phyloP scores from a whole-genome alignment of 2,797 vertebrate genomes.

The Megalops cyprinoides region DNA sequence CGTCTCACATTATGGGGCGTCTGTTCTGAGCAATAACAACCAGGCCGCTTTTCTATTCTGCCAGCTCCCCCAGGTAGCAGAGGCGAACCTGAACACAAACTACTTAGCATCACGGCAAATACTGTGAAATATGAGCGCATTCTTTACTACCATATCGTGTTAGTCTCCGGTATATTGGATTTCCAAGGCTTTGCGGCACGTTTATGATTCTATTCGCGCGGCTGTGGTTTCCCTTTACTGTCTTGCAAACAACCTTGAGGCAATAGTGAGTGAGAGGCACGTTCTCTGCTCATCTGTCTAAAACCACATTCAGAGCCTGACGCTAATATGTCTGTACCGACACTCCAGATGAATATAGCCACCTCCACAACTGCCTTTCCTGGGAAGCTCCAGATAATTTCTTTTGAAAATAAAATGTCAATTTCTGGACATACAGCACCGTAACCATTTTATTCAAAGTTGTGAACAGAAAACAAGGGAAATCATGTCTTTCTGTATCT shows the following conservation, averaged over 20 bases:
- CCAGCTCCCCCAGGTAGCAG: background rate
- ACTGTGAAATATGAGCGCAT: background rate
- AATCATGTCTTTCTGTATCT: background rate
- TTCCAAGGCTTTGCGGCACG: background rate
- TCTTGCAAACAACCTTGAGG: constrained; percentile 10
- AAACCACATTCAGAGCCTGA: background rate
- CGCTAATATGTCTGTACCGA: background rate
- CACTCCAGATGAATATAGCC: background rate
- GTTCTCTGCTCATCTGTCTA: background rate
- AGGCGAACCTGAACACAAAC: background rate
- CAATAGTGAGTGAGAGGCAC: background rate
- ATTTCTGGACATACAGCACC: no score
- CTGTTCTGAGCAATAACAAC: no score
- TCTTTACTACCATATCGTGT: background rate
- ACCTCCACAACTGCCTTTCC: background rate
- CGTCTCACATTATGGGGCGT: no score
- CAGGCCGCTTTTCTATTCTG: no score
- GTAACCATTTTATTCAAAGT: no score
- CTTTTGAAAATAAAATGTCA: background rate
- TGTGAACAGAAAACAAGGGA: background rate
- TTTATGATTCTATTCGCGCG: background rate
- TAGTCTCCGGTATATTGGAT: background rate
- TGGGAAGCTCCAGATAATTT: background rate
- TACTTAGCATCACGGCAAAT: background rate
- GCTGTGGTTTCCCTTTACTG: background rate